phyloP scores from a whole-genome alignment of 2,113 vertebrate genomes.

The Megalops atlanticus region DNA sequence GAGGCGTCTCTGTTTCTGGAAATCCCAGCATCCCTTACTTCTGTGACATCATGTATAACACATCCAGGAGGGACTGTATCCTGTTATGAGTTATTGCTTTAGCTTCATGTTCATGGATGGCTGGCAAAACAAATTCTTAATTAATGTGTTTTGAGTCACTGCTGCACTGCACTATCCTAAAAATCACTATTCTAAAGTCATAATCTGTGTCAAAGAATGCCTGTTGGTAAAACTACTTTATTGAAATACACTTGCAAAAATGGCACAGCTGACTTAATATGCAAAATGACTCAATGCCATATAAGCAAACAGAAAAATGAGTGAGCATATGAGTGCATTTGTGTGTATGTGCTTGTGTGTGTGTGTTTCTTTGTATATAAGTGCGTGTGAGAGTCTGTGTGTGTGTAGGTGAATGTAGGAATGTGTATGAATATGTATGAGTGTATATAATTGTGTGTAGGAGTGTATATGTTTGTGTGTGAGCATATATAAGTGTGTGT shows the following conservation, averaged over 20 bases:
- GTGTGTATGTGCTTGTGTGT: background rate
- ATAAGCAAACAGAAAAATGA: too few relatives aligned
- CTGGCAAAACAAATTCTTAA: background rate
- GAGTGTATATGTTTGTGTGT: background rate
- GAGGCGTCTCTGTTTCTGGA: too few relatives aligned
- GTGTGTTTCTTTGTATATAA: background rate
- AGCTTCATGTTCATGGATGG: background rate
- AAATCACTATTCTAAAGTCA: too few relatives aligned
- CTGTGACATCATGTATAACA: background rate
- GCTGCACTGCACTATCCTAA: too few relatives aligned
- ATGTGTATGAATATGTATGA: background rate
- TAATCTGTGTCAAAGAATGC: too few relatives aligned
- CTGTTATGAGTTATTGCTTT: background rate
- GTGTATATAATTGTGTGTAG: background rate
- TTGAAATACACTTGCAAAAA: too few relatives aligned
- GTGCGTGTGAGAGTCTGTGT: background rate
- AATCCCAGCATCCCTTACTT: background rate
- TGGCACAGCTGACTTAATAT: too few relatives aligned
- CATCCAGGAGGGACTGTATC: background rate
- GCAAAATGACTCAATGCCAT: too few relatives aligned
- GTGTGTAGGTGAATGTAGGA: background rate
- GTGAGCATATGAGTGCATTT: background rate
- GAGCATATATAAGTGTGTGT: constrained; percentile 3
- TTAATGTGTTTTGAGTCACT: too few relatives aligned
- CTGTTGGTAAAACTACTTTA: too few relatives aligned